Conservation (phyloP, 2,888 invertebrate species). For the Crocallis elinguaria region DNA sequence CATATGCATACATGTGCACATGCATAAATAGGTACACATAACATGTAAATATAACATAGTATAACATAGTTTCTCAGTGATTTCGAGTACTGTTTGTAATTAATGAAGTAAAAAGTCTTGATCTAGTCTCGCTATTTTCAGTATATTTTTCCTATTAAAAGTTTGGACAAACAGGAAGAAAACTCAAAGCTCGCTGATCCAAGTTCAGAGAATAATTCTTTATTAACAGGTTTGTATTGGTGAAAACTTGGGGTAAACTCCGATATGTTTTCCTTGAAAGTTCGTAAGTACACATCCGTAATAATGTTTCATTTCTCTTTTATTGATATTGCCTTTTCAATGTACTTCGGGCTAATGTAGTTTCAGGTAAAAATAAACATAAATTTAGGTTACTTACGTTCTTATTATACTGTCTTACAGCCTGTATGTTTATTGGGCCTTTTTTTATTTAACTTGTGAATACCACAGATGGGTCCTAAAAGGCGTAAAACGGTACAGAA, state of each 20-base stretch:
- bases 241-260: constrained; percentile 42
- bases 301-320: constrained; percentile 38
- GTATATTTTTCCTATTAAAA: constrained; percentile 45
- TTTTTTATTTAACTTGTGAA: neutral
- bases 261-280: constrained; percentile 43
- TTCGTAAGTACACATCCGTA: constrained; percentile 33
- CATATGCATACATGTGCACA: too few relatives aligned
- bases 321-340: neutral
- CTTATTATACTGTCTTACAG: neutral
- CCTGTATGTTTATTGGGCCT: too few relatives aligned
- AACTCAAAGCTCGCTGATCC: constrained; percentile 18
- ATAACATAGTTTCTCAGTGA: too few relatives aligned
- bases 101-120: neutral
- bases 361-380: neutral
- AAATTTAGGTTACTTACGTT: neutral
- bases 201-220: constrained; percentile 40
- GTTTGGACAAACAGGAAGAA: constrained; percentile 44
- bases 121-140: constrained; percentile 34
- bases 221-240: constrained; percentile 46
- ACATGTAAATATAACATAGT: too few relatives aligned
- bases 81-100: constrained; percentile 1
- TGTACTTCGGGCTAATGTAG: neutral
- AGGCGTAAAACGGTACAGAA: neutral
- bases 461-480: too few relatives aligned
- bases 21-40: too few relatives aligned